Evolutionary conservation across 1,140 invertebrate genomes (phyloP), one percentile per base, ranked within the genome.

Genomic region (Popillia japonica): DNA sequence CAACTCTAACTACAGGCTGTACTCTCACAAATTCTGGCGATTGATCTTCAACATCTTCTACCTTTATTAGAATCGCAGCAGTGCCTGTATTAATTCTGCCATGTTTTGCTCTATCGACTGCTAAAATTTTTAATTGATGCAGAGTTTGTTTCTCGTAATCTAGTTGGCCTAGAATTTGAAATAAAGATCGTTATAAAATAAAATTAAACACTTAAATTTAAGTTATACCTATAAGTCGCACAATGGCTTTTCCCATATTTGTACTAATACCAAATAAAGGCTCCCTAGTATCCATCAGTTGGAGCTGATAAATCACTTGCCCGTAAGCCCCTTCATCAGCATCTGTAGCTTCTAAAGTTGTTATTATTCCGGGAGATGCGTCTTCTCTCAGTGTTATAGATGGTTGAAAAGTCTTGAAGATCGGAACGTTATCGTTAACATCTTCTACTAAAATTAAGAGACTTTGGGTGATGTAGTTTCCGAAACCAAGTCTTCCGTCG

Each of bases 271-370:
- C 90, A 85, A 98, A 98, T 59, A 92, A 85, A 68, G 92, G 91
- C 75, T 94, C 92, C 80, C 96, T 94, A 6, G 92, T 93, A 77
- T 96, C 94, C 20, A 93, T 86, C 84, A 96, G 94, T 89, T 96
- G 82, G 14, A 86, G 79, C 68, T 84, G 79, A 77, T 87, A 87
- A 22, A 87, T 84, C 85, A 94, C 94, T 90, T 97, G 96, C 20
- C 96, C 96, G 83, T 97, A 97, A 77, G 95, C 93, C 17, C 96
- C 96, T 88, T 96, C 95, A 86, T 98, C 96, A 40, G 92, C 90
- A 85, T 98, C 96, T 0, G 92, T 95, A 0, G 96, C 96, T 88
- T 97, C 94, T 10, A 98, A 90, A 0, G 93, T 94, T 2, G 93
- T 91, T 27, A 98, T 87, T 79, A 96, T 88, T 11, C 92, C 91